Conservation (phyloP, 2,113 vertebrate genomes). For the Poecilia latipinna region DNA sequence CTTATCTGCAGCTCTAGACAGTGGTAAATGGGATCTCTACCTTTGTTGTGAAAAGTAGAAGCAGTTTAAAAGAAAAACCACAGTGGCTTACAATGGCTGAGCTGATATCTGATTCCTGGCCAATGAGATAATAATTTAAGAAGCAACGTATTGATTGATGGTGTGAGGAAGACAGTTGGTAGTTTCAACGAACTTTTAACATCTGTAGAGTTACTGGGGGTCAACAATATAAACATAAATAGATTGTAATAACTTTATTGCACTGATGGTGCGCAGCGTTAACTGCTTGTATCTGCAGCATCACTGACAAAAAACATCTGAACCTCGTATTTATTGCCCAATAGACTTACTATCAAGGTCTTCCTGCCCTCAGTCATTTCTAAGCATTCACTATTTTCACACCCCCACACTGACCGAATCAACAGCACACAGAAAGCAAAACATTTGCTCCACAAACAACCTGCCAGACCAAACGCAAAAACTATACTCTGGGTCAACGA, state of each 20-base stretch:
- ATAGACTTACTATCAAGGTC: slow-evolving; percentile 12
- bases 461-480: slow-evolving; percentile 21
- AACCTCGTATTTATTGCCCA: neutral
- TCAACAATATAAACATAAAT: neutral
- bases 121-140: too few species aligned
- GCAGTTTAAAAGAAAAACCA: too few species aligned
- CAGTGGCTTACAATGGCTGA: too few species aligned
- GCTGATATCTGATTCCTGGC: too few species aligned
- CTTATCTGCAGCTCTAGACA: too few species aligned
- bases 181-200: neutral
- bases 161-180: neutral
- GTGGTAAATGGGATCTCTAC: too few species aligned
- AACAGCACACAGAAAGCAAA: slow-evolving; percentile 35
- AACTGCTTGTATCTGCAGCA: slow-evolving; percentile 18
- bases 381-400: slow-evolving; percentile 41
- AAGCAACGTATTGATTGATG: neutral
- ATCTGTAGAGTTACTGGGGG: neutral
- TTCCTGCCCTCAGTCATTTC: slow-evolving; percentile 47
- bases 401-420: slow-evolving; percentile 45
- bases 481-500: slow-evolving; percentile 17
- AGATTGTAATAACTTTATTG: neutral
- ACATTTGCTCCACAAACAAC: slow-evolving; percentile 15
- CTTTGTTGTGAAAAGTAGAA: too few species aligned
- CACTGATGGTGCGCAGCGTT: neutral
- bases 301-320: slow-evolving; percentile 10